A percentile compares a stretch with the other conserved stretches of the same genome.
These are phyloP conservation scores for Cheilosia variabilis DNA, from an alignment of 2,888 invertebrate species.

Conservation along the genomic window DNA sequence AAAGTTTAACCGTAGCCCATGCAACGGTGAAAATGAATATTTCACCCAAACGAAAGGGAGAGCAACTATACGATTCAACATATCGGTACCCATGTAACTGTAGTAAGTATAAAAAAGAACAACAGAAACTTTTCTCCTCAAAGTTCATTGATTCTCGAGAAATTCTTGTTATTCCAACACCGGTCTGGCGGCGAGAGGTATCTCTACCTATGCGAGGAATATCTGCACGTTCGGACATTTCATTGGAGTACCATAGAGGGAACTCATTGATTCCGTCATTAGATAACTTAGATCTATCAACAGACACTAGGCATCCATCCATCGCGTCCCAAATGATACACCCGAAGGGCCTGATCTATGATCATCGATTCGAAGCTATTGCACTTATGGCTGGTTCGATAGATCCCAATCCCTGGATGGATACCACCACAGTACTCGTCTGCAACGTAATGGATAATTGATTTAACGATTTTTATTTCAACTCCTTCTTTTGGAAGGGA, in stretches of 20 bases:
- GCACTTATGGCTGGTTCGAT: conserved; percentile 10
- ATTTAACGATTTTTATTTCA: conserved; percentile 57
- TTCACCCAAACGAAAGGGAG: conserved; percentile 44
- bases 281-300: conserved; percentile 68
- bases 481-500: conserved; percentile 6
- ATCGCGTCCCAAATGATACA: conserved; percentile 59
- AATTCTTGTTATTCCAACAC: conserved; percentile 56
- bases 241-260: conserved; percentile 60
- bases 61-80: conserved; percentile 7
- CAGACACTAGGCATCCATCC: conserved; percentile 54
- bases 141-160: conserved; percentile 68
- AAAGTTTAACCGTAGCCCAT: neutral
- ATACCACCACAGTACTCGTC: conserved; percentile 1
- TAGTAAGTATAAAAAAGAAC: conserved; percentile 11
- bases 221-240: conserved; percentile 69
- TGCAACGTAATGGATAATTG: conserved; percentile 70
- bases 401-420: conserved; percentile 15
- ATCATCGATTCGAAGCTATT: conserved; percentile 46
- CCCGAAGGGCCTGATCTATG: conserved; percentile 71
- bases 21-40: conserved; percentile 24
- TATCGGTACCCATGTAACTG: conserved; percentile 18
- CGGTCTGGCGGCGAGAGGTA: neutral
- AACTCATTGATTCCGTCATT: conserved; percentile 72
- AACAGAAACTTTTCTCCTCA: conserved; percentile 9
- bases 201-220: conserved; percentile 11